phyloP scores from a whole-genome alignment of 2,797 vertebrate species.

The Nothura maculosa region DNA sequence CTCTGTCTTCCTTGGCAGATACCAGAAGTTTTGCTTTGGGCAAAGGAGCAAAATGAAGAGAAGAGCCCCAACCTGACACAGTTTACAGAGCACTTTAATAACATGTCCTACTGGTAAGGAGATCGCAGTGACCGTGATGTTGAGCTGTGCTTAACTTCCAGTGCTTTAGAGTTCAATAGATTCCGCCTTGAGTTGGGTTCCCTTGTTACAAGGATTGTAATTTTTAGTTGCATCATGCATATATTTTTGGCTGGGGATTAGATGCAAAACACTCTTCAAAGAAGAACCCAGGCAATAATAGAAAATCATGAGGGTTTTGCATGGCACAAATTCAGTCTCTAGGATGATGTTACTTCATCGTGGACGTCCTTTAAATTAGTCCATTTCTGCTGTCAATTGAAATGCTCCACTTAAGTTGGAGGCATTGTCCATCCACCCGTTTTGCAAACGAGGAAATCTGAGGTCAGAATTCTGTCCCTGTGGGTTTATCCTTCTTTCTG shows the following conservation, averaged over 20 bases:
- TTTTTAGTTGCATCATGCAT: not conserved
- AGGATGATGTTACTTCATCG: not conserved
- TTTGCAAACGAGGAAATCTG: not conserved
- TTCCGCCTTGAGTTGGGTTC: not conserved
- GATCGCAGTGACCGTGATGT: not conserved
- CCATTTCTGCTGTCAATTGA: not conserved
- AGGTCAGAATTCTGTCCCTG: not conserved
- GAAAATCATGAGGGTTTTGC: not conserved
- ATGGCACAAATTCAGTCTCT: not conserved
- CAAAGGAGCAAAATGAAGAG: constrained; percentile 99
- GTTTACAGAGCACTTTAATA: constrained; percentile 99
- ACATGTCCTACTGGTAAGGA: constrained; percentile 99
- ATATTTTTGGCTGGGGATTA: not conserved
- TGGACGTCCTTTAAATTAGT: not conserved
- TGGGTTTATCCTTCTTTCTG: not conserved
- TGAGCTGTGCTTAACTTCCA: not conserved
- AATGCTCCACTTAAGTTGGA: not conserved
- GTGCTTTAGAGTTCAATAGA: not conserved
- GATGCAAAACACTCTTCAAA: not conserved
- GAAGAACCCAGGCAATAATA: not conserved
- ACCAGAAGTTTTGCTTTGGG: constrained; percentile 98
- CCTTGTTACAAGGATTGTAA: not conserved
- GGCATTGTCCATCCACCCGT: not conserved
- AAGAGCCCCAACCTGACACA: constrained; percentile 98
- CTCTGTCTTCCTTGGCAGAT: constrained; percentile 83